Evolutionary conservation across 2,113 vertebrate species (phyloP), one percentile per base, ranked within the genome.

Genomic region (Corydoras sp.): DNA sequence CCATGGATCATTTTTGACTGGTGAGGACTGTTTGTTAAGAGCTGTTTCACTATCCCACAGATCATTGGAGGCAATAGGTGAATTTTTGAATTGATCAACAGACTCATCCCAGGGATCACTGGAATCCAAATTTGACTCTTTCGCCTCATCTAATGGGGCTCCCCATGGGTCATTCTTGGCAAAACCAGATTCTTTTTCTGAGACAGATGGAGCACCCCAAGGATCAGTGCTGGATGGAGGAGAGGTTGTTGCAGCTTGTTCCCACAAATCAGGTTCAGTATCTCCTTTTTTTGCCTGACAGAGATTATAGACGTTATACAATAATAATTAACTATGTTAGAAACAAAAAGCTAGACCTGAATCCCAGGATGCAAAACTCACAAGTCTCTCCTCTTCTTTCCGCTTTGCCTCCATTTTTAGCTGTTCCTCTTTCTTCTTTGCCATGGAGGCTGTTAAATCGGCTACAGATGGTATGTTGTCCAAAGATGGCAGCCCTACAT

Each of bases 321-420:
- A 68, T 18, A 18, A 15, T 4, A 8, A 54, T 35, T 5, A 9
- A 18, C 24, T n/a, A 9, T 11, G 2, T 2, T 65, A 2, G 7
- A 65, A 14, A 11, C n/a, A 11, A 53, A 7, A 9, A 59, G 32
- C 35, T 43, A 43, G 35, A 43, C 35, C 35, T 43, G 35, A 43
- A 43, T 43, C 35, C 35, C 35, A 43, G 35, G 35, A 43, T 43
- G 24, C 30, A 55, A 4, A 65, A 77, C 83, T 85, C 71, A 90
- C 89, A 82, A 85, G 76, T 66, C 93, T 88, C 8, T 91, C 92
- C 15, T 81, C 76, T 65, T 94, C 92, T 72, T 93, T 94, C 85
- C 91, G 93, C 81, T 95, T 90, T 60, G 86, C 85, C 83, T 94
- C 92, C 72, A 85, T 80, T 85, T 83, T 65, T 70, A 90, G 2